A percentile compares a stretch with the other conserved stretches of the same genome.
These are phyloP conservation scores for Polyommatus iphigenia DNA, from an alignment of 2,888 invertebrate species.

Conservation along the genomic window DNA sequence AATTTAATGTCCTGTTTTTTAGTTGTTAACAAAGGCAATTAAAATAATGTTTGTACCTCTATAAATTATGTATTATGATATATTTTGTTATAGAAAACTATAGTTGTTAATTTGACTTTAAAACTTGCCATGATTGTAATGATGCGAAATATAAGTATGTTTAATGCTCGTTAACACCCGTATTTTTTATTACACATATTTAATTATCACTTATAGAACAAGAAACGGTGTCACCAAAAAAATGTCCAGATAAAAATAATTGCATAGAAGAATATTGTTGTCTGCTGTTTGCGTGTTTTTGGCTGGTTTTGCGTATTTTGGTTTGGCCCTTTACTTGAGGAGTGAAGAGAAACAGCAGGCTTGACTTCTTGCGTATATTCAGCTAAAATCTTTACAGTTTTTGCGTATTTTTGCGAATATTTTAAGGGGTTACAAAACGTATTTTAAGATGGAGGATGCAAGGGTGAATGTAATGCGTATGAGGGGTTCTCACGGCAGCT, in stretches of 20 bases:
- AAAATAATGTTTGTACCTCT: not conserved
- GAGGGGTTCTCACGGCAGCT: too few species aligned
- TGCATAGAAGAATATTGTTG: not conserved
- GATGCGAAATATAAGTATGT: not conserved
- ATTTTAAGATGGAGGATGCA: too few species aligned
- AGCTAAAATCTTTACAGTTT: too few species aligned
- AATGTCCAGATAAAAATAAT: not conserved
- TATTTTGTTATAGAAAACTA: not conserved
- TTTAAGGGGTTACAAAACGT: too few species aligned
- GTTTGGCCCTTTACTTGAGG: too few species aligned
- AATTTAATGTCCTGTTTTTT: not conserved
- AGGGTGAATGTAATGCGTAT: too few species aligned
- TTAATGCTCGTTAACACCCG: not conserved
- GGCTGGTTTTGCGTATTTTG: too few species aligned
- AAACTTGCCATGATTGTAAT: slow-evolving; percentile 20
- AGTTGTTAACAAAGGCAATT: not conserved
- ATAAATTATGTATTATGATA: not conserved
- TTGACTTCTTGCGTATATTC: too few species aligned
- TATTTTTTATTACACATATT: not conserved
- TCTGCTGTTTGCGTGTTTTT: too few species aligned
- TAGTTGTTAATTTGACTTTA: slow-evolving; percentile 1
- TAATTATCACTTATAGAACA: not conserved
- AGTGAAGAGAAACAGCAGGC: too few species aligned
- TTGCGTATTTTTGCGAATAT: too few species aligned
- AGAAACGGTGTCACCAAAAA: not conserved